These are phyloP conservation scores for Clanis bilineata DNA, from an alignment of 2,888 invertebrate species.

Conservation along the genomic window DNA sequence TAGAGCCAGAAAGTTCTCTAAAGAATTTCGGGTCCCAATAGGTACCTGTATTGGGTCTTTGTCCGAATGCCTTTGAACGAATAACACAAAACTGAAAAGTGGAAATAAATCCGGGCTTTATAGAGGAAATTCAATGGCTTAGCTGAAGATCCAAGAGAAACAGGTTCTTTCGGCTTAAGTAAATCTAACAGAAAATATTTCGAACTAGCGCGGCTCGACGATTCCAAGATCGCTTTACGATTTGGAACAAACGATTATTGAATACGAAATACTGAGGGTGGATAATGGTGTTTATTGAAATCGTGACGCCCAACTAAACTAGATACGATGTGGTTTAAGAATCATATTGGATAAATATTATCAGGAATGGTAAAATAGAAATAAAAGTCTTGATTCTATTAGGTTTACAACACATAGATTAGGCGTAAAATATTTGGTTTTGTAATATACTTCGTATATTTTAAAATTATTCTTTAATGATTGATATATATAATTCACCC, in stretches of 20 bases:
- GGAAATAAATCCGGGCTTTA: constrained; percentile 52
- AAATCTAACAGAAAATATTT: constrained; percentile 26
- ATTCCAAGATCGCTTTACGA: constrained; percentile 9
- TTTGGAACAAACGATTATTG: constrained; percentile 9
- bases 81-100: constrained; percentile 52
- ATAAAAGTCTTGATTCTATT: not conserved
- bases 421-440: too few species aligned
- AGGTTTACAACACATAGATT: too few species aligned
- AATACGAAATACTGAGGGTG: not conserved
- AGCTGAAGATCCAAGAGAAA: constrained; percentile 17
- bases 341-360: not conserved
- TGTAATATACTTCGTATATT: too few species aligned
- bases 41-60: constrained; percentile 36
- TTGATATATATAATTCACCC: too few species aligned
- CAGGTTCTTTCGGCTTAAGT: constrained; percentile 22
- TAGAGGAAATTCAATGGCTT: constrained; percentile 25
- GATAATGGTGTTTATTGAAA: not conserved
- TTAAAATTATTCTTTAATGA: too few species aligned
- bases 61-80: constrained; percentile 39
- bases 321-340: not conserved
- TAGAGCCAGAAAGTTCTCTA: constrained; percentile 16
- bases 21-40: constrained; percentile 20
- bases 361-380: not conserved
- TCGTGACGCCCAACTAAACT: not conserved
- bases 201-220: constrained; percentile 17